Conservation (phyloP, 2,113 vertebrate species). For the Pterophyllum scalare region DNA sequence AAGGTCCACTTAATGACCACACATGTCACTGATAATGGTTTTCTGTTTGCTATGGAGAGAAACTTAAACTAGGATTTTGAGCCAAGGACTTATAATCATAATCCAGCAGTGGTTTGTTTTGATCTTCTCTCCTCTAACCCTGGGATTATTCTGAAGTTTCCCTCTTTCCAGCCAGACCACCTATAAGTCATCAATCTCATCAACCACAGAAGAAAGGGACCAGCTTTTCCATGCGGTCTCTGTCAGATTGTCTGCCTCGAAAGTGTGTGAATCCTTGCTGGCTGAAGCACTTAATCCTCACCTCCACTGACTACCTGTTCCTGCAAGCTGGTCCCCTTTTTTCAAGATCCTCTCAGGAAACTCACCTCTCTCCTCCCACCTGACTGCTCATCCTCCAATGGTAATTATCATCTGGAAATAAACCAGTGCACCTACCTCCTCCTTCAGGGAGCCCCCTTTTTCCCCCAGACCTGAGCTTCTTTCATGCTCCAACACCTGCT, state of each 20-base stretch:
- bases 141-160: too few relatives aligned
- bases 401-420: neutral
- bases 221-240: too few relatives aligned
- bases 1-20: neutral
- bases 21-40: neutral
- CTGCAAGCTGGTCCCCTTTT: neutral
- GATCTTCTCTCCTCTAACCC: too few relatives aligned
- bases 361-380: neutral
- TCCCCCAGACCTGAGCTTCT: too few relatives aligned
- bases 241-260: neutral
- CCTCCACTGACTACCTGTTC: neutral
- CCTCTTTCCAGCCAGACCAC: neutral
- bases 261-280: neutral
- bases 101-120: too few relatives aligned
- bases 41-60: neutral
- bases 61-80: too few relatives aligned
- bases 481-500: too few relatives aligned
- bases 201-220: neutral
- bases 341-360: neutral
- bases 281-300: neutral
- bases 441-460: neutral
- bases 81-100: too few relatives aligned
- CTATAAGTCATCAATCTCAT: rapidly evolving
- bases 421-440: neutral
- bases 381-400: neutral